Evolutionary conservation across 2,113 vertebrate genomes (phyloP).

Genomic region (Micromys minutus): DNA sequence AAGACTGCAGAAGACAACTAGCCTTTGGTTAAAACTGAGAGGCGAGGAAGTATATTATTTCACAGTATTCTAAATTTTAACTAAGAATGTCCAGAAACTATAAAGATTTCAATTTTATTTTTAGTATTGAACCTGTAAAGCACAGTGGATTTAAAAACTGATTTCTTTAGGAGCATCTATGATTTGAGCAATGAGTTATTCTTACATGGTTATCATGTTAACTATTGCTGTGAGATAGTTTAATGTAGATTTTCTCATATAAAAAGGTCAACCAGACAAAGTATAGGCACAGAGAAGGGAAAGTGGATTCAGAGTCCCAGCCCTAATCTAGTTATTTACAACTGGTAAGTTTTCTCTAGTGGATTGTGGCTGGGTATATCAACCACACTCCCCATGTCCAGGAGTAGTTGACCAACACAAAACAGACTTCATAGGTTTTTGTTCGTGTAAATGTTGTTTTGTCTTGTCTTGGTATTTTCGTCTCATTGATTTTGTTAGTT

Average conservation of each 20-base stretch:
- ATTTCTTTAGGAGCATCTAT: conserved; percentile 31
- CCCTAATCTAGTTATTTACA: not conserved
- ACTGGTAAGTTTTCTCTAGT: not conserved
- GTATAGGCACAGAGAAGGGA: not conserved
- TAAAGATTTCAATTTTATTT: conserved; percentile 54
- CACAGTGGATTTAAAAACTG: not conserved
- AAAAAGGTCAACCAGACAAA: not conserved
- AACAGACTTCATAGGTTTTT: not conserved
- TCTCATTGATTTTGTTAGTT: not conserved
- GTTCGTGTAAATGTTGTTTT: not conserved
- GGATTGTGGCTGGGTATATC: not conserved
- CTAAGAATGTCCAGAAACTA: not conserved
- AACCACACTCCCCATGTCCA: not conserved
- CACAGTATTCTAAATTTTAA: conserved; percentile 19
- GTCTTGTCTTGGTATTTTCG: not conserved
- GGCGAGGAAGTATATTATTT: not conserved
- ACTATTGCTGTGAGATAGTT: conserved; percentile 25
- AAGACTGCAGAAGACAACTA: conserved; percentile 12
- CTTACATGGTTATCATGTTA: not conserved
- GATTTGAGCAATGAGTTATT: not conserved
- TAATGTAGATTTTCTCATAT: conserved; percentile 26
- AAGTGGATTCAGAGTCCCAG: not conserved
- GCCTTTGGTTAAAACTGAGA: conserved; percentile 41
- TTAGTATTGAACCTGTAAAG: not conserved
- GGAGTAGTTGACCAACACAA: not conserved